Conservation (phyloP, 2,888 invertebrate genomes). For the Laspeyria flexula region DNA sequence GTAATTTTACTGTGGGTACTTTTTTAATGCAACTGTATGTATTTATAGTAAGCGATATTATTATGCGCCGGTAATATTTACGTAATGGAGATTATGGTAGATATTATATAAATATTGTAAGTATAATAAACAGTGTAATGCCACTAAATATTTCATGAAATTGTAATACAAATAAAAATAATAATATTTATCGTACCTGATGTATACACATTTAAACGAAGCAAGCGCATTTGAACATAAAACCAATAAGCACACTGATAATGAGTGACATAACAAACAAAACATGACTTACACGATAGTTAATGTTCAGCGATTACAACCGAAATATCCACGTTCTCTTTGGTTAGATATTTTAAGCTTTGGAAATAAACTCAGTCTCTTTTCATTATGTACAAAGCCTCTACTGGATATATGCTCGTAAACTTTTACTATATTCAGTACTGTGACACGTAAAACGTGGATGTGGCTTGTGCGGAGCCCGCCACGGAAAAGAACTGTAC, state of each 20-base stretch:
- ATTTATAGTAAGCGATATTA: conserved; percentile 12
- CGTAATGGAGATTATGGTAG: conserved; percentile 18
- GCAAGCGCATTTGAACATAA: conserved; percentile 75
- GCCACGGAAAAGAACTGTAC: conserved; percentile 88
- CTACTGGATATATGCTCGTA: conserved; percentile 61
- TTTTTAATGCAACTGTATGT: conserved; percentile 6
- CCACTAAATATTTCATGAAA: conserved; percentile 22
- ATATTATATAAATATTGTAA: conserved; percentile 28
- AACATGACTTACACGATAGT: conserved; percentile 84
- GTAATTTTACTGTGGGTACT: background rate
- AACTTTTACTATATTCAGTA: conserved; percentile 76
- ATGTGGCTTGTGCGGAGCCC: conserved; percentile 87
- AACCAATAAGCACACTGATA: conserved; percentile 83
- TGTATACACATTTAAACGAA: conserved; percentile 62
- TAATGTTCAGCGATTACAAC: conserved; percentile 78
- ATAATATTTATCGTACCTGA: conserved; percentile 29
- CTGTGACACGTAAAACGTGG: conserved; percentile 88
- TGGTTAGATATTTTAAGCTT: conserved; percentile 74
- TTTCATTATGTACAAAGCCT: conserved; percentile 81
- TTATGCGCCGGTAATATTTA: conserved; percentile 14
- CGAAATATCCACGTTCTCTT: conserved; percentile 81
- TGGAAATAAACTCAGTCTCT: conserved; percentile 82
- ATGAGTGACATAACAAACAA: conserved; percentile 85
- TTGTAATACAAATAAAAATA: conserved; percentile 28
- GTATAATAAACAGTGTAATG: conserved; percentile 24